A percentile compares a stretch with the other conserved stretches of the same genome.
Conservation (phyloP, 2,113 vertebrate species). For the Neoarius graeffei region DNA sequence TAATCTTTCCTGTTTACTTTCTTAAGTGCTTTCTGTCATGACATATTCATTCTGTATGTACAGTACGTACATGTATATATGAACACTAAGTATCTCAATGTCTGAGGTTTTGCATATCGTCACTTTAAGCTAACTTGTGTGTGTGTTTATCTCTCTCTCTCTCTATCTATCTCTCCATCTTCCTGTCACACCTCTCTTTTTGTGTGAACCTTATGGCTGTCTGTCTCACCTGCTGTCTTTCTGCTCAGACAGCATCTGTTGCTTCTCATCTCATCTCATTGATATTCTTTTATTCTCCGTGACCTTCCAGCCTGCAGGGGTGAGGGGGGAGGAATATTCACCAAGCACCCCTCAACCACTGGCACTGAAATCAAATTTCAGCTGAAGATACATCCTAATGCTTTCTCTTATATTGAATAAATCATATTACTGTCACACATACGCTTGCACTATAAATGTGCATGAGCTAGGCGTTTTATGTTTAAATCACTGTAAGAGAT, state of each 20-base stretch:
- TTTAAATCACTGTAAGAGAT: neutral
- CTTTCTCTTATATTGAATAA: slow-evolving; percentile 31
- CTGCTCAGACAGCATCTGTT: slow-evolving; percentile 62
- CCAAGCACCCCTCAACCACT: slow-evolving; percentile 45
- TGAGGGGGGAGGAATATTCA: slow-evolving; percentile 56
- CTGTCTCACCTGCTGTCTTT: slow-evolving; percentile 56
- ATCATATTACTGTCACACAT: slow-evolving; percentile 25
- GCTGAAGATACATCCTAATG: neutral
- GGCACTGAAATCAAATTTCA: slow-evolving; percentile 36
- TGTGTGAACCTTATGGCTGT: slow-evolving; percentile 31
- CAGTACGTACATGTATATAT: neutral
- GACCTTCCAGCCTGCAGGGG: slow-evolving; percentile 65
- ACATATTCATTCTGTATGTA: neutral
- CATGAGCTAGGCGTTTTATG: neutral
- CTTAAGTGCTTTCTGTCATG: neutral
- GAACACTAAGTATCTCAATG: neutral
- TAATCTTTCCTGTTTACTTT: neutral
- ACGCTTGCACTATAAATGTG: neutral
- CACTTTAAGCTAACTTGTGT: neutral
- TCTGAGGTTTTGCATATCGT: slow-evolving; percentile 53
- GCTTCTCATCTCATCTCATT: slow-evolving; percentile 63
- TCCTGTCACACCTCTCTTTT: slow-evolving; percentile 28
- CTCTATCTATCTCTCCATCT: neutral
- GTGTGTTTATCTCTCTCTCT: neutral
- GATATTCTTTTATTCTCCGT: slow-evolving; percentile 70